phyloP scores from a whole-genome alignment of 1,140 invertebrate species.

The Galendromus occidentalis region DNA sequence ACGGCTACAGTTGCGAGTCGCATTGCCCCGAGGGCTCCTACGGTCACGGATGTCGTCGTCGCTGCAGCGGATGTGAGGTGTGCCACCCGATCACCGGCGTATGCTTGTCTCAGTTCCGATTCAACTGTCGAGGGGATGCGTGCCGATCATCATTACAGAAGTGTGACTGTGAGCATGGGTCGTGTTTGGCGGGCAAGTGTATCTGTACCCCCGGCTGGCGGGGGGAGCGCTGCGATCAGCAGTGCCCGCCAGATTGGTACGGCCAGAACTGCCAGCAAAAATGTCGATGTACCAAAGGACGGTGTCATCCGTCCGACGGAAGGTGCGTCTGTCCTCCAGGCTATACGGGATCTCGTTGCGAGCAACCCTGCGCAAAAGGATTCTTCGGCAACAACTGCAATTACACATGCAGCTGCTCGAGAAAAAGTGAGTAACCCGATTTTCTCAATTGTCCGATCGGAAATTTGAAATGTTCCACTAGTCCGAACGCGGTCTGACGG shows the following conservation, averaged over 20 bases:
- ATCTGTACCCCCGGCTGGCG: conserved; percentile 5
- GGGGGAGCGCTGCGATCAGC: conserved; percentile 15
- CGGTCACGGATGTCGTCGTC: background rate
- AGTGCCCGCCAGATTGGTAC: conserved; percentile 9
- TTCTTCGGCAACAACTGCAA: conserved; percentile 55
- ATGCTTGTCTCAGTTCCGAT: background rate
- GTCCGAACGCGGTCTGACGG: no score
- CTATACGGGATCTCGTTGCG: background rate
- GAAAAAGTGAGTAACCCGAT: conserved; percentile 38
- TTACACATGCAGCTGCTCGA: conserved; percentile 68
- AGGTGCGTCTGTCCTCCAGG: background rate
- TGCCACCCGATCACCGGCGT: background rate
- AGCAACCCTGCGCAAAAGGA: conserved; percentile 31
- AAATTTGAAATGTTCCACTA: no score
- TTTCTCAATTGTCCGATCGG: background rate
- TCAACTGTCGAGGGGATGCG: background rate
- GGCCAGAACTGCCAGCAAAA: background rate
- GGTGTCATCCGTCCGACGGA: background rate
- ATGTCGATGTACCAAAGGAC: conserved; percentile 2
- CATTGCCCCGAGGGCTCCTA: background rate
- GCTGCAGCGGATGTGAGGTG: conserved; percentile 3
- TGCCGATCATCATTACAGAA: conserved; percentile 1
- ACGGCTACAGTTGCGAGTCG: background rate
- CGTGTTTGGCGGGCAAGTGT: background rate
- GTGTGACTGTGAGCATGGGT: conserved; percentile 6